Evolutionary conservation across 2,888 invertebrate species (phyloP), one percentile per base, ranked within the genome.

Genomic region (Macrophya alboannulata): DNA sequence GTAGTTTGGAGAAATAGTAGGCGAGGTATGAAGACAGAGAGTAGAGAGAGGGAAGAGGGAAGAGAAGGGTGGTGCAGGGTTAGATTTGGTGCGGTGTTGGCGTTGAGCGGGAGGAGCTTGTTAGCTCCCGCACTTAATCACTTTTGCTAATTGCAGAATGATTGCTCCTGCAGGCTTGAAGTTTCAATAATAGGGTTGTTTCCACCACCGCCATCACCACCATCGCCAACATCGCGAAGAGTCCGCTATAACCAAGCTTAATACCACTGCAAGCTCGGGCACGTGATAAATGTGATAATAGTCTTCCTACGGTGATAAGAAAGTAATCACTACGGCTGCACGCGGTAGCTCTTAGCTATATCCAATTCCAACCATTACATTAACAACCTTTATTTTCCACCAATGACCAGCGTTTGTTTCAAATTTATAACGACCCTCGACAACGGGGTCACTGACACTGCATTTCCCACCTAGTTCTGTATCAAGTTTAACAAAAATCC

Each of bases 101-200:
- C 17, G 76, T 77, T 51, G 51, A 77, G 37, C 25, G 25, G 43
- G 62, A 62, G 59, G 62, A 81, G 81, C 81, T 81, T 81, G 81
- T 83, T 83, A 83, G 71, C 83, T 48, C 59, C 88, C 87, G 88
- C 90, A 91, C 91, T 92, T 92, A 91, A 92, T 92, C 92, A 92
- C 92, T 91, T 91, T 90, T 91, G 91, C 91, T 92, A 92, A 92
- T 92, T 92, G 92, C 91, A 89, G 90, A 91, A 91, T 91, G 91
- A 92, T 92, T 91, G 91, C 91, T 90, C 89, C 88, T 77, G 76
- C 83, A 86, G 88, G 90, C 91, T 89, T 90, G 90, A 92, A 92
- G 91, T 92, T 92, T 92, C 92, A 91, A 92, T 92, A 92, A 92
- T 92, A 90, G 91, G 91, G 89, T 90, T 91, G 91, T 91, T 92